These are phyloP conservation scores for Tauraco hartlaubi DNA, from an alignment of 2,797 vertebrate genomes.

Conservation along the genomic window DNA sequence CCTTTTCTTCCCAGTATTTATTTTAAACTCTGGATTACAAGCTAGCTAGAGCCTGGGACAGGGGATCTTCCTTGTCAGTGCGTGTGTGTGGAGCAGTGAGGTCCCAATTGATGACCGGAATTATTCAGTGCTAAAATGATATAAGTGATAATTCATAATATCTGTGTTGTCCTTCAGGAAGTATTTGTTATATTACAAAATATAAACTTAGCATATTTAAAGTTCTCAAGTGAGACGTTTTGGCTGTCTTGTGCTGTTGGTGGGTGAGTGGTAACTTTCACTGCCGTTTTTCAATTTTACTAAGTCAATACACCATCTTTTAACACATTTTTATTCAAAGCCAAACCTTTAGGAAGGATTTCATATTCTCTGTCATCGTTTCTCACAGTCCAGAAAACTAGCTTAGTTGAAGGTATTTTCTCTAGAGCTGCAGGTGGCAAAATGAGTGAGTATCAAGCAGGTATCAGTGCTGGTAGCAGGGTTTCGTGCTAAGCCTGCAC, in stretches of 20 bases:
- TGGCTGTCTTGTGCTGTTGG: not conserved
- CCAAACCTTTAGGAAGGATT: not conserved
- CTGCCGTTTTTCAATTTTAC: not conserved
- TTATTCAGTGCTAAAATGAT: not conserved
- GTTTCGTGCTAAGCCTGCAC: not conserved
- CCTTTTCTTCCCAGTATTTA: not conserved
- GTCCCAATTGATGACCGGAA: not conserved
- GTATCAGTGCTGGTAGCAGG: not conserved
- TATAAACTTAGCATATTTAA: not conserved
- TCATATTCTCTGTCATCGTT: not conserved
- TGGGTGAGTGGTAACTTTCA: not conserved
- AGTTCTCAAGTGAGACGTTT: not conserved
- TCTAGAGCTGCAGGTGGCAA: not conserved
- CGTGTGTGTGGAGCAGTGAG: not conserved
- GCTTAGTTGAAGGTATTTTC: not conserved
- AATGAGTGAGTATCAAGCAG: not conserved
- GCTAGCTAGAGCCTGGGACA: not conserved
- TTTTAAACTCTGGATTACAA: not conserved
- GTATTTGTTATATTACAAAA: not conserved
- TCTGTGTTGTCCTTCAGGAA: not conserved
- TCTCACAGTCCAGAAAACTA: not conserved
- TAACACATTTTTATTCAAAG: not conserved
- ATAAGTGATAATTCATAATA: conserved; percentile 29
- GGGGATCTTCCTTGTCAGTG: not conserved
- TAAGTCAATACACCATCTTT: not conserved